phyloP scores from a whole-genome alignment of 2,888 invertebrate genomes.

The Pseudanteris insignis region DNA sequence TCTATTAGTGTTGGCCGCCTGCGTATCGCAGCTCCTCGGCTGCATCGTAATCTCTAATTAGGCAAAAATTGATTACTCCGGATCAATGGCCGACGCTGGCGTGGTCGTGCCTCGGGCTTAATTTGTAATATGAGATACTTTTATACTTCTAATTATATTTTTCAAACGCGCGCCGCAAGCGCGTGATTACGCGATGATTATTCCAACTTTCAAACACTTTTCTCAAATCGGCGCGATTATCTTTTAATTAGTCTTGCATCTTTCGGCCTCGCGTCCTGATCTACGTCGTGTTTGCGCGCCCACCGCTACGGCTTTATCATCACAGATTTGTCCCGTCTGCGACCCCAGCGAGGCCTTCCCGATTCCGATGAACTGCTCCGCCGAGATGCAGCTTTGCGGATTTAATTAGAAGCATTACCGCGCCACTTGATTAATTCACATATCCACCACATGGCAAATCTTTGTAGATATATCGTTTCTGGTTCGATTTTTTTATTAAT shows the following conservation, averaged over 20 bases:
- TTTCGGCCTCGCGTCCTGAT: no score
- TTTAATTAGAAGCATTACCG: slow-evolving; percentile 13
- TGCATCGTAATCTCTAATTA: slow-evolving; percentile 62
- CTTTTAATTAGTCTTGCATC: slow-evolving; percentile 32
- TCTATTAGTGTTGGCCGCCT: slow-evolving; percentile 60
- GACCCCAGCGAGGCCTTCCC: slow-evolving; percentile 3
- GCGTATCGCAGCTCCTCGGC: slow-evolving; percentile 43
- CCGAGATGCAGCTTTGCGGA: slow-evolving; percentile 10
- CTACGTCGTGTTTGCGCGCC: no score
- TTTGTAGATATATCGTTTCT: slow-evolving; percentile 8
- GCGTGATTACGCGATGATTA: no score
- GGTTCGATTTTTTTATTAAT: no score
- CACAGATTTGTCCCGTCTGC: slow-evolving; percentile 13
- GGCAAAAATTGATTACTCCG: slow-evolving; percentile 63
- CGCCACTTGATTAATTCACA: slow-evolving; percentile 8
- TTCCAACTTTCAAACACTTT: no score
- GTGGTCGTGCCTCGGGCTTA: slow-evolving; percentile 25
- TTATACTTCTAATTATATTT: slow-evolving; percentile 19
- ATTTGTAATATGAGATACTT: slow-evolving; percentile 38
- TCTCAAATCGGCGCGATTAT: slow-evolving; percentile 23
- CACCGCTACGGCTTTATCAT: slow-evolving; percentile 12
- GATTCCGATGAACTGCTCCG: slow-evolving; percentile 12
- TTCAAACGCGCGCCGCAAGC: no score
- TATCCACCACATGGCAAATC: slow-evolving; percentile 9
- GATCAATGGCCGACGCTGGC: slow-evolving; percentile 54